Evolutionary conservation across 2,888 invertebrate genomes (phyloP).

Genomic region (Aspidapion aeneum): DNA sequence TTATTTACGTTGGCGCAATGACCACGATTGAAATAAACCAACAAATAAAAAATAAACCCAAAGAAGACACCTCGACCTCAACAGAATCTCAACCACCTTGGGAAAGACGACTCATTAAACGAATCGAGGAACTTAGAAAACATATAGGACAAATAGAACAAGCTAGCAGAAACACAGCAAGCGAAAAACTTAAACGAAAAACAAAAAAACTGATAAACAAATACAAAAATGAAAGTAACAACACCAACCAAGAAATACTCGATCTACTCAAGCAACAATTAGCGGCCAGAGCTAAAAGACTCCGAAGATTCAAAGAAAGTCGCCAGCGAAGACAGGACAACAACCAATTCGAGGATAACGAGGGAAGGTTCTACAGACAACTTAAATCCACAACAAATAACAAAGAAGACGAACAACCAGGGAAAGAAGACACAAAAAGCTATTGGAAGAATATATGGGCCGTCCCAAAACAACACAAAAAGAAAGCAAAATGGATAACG

Average conservation of each 20-base stretch:
- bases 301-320: not conserved
- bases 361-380: not conserved
- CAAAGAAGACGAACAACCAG: not conserved
- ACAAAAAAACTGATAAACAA: not conserved
- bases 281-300: not conserved
- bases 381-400: not conserved
- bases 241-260: not conserved
- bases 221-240: not conserved
- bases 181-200: not conserved
- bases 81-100: not conserved
- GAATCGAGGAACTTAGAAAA: not conserved
- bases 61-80: not conserved
- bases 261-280: not conserved
- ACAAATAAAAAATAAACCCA: too few relatives aligned
- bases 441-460: too few relatives aligned
- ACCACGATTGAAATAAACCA: not conserved
- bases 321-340: not conserved
- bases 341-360: not conserved
- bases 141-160: not conserved
- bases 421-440: too few relatives aligned
- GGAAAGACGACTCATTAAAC: not conserved
- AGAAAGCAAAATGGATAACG: not conserved
- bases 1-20: not conserved
- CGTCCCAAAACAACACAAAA: not conserved
- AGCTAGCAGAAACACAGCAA: not conserved